These are phyloP conservation scores for Chionis minor DNA, from an alignment of 2,113 vertebrate genomes.

Conservation along the genomic window DNA sequence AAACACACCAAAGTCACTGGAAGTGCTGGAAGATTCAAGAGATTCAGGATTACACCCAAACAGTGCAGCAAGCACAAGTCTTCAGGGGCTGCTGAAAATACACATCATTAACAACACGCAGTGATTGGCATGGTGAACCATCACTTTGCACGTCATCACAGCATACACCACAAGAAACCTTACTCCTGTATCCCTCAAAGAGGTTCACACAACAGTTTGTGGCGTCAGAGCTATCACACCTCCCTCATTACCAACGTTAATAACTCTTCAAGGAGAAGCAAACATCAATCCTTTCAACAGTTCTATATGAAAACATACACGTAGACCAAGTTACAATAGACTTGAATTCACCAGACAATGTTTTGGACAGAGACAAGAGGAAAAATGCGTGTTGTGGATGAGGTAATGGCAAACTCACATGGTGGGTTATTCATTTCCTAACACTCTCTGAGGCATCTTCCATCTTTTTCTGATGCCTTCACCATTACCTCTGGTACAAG, in stretches of 20 bases:
- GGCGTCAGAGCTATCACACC: neutral
- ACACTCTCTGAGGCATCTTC: neutral
- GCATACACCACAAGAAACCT: neutral
- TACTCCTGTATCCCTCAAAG: neutral
- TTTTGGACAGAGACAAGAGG: neutral
- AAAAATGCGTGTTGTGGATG: fast-evolving
- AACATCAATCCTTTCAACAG: neutral
- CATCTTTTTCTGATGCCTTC: neutral
- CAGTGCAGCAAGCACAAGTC: neutral
- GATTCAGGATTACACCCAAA: neutral
- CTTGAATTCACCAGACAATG: neutral
- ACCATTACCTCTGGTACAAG: neutral
- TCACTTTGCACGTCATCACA: neutral
- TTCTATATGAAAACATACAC: neutral
- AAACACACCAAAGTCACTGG: neutral
- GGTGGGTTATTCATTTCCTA: neutral
- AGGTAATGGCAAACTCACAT: neutral
- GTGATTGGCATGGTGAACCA: neutral
- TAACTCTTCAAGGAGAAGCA: neutral
- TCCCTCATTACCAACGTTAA: neutral
- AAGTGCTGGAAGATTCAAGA: neutral
- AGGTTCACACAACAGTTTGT: neutral
- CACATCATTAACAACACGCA: fast-evolving
- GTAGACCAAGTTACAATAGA: neutral
- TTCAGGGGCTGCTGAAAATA: neutral